Percentiles rank a stretch among this genome's conserved stretches.
Conservation (phyloP, 2,888 invertebrate species). For the Hirtodrosophila alboralis region DNA sequence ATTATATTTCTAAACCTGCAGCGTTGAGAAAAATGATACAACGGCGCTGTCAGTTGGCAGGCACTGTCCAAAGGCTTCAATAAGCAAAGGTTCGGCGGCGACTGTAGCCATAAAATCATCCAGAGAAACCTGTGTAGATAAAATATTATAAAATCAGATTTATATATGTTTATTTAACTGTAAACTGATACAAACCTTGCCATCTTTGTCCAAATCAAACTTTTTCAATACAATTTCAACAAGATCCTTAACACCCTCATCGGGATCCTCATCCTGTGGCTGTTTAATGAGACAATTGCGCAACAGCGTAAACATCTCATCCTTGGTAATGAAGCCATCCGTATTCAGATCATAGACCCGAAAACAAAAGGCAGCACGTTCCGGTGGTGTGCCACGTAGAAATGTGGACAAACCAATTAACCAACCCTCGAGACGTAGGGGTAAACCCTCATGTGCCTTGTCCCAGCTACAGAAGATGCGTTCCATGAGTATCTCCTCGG, state of each 20-base stretch:
- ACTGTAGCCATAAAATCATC: slow-evolving; percentile 90
- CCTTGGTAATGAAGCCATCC: slow-evolving; percentile 91
- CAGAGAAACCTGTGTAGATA: slow-evolving; percentile 85
- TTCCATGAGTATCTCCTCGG: slow-evolving; percentile 92
- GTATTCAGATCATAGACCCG: slow-evolving; percentile 92
- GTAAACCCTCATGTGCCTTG: slow-evolving; percentile 87
- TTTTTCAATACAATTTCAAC: slow-evolving; percentile 91
- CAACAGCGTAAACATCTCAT: slow-evolving; percentile 92
- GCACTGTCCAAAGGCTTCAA: slow-evolving; percentile 94
- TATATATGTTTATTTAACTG: not conserved
- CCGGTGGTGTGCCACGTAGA: slow-evolving; percentile 88
- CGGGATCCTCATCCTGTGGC: slow-evolving; percentile 93
- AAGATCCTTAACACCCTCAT: slow-evolving; percentile 93
- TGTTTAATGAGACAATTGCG: slow-evolving; percentile 90
- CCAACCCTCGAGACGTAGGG: slow-evolving; percentile 89
- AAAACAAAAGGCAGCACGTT: slow-evolving; percentile 89
- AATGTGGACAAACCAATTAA: slow-evolving; percentile 89
- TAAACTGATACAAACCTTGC: slow-evolving; percentile 85
- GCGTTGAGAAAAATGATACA: slow-evolving; percentile 85
- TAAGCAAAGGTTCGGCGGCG: slow-evolving; percentile 88
- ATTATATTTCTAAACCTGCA: slow-evolving; percentile 81
- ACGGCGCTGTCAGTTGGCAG: slow-evolving; percentile 88
- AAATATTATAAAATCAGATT: not conserved
- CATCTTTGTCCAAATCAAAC: slow-evolving; percentile 92
- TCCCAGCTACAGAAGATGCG: slow-evolving; percentile 92